Conservation (phyloP, 1,140 invertebrate species). For the Coenobita brevimanus region DNA sequence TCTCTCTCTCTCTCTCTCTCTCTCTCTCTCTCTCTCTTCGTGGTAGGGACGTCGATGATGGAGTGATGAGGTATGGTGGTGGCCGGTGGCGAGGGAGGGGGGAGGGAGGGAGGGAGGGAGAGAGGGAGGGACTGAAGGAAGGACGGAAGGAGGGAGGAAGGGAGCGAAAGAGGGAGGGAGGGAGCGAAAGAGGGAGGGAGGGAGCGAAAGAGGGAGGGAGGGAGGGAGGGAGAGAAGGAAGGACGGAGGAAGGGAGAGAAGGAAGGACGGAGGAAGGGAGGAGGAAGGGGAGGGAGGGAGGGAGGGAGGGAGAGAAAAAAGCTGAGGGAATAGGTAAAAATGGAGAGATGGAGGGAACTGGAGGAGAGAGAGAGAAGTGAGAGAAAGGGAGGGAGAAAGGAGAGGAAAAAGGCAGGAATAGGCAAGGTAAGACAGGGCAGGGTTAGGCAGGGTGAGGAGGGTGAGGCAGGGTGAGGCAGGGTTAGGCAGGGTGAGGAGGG, state of each 20-base stretch:
- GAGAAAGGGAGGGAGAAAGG: too few species aligned
- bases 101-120: neutral
- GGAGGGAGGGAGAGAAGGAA: neutral
- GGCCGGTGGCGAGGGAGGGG: slow-evolving; percentile 3
- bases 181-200: neutral
- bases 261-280: neutral
- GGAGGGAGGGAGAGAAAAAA: neutral
- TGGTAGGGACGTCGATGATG: slow-evolving; percentile 38
- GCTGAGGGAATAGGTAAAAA: neutral
- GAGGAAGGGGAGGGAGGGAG: neutral
- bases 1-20: neutral
- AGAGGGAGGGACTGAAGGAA: neutral
- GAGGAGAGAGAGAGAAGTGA: neutral
- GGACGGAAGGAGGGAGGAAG: neutral
- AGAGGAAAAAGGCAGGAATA: too few species aligned
- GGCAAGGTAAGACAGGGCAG: too few species aligned
- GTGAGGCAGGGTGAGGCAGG: too few species aligned
- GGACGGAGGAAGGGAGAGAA: neutral
- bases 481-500: neutral
- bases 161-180: neutral
- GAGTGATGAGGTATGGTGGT: slow-evolving; percentile 50
- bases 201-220: neutral
- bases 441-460: too few species aligned
- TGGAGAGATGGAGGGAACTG: neutral
- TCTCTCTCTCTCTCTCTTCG: neutral